phyloP scores from a whole-genome alignment of 2,888 invertebrate genomes.

The Synergus japonicus region DNA sequence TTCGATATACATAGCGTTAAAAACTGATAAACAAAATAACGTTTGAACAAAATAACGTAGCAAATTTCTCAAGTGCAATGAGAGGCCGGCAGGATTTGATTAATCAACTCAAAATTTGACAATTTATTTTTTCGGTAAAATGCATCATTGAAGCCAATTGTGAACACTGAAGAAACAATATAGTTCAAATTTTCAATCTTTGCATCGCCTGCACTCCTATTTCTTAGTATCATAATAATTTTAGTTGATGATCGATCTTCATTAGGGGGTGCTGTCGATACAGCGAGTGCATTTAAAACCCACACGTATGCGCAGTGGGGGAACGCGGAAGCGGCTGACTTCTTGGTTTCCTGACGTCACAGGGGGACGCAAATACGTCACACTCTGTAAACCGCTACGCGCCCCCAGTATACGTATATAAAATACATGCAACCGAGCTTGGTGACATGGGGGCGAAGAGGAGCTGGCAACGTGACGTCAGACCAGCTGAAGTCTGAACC shows the following conservation, averaged over 20 bases:
- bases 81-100: too few relatives aligned
- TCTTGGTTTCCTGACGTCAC: slow-evolving; percentile 51
- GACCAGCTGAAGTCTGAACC: slow-evolving; percentile 3
- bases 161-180: too few relatives aligned
- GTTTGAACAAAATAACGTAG: too few relatives aligned
- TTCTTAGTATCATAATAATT: background rate
- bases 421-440: background rate
- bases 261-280: slow-evolving; percentile 1
- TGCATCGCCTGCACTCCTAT: too few relatives aligned
- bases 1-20: too few relatives aligned
- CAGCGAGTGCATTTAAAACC: slow-evolving; percentile 32
- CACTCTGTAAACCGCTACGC: slow-evolving; percentile 43
- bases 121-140: background rate
- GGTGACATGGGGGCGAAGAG: slow-evolving; percentile 9
- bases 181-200: too few relatives aligned
- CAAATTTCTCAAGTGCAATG: too few relatives aligned
- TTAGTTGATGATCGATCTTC: slow-evolving; percentile 10
- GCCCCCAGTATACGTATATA: slow-evolving; percentile 1
- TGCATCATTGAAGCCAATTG: too few relatives aligned
- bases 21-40: too few relatives aligned
- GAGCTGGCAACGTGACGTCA: slow-evolving; percentile 27
- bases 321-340: slow-evolving; percentile 54
- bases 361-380: slow-evolving; percentile 56
- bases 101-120: too few relatives aligned
- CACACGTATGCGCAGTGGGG: slow-evolving; percentile 37